Evolutionary conservation across 2,888 invertebrate species (phyloP), one percentile per base, ranked within the genome.

Genomic region (Aleiodes alternator): DNA sequence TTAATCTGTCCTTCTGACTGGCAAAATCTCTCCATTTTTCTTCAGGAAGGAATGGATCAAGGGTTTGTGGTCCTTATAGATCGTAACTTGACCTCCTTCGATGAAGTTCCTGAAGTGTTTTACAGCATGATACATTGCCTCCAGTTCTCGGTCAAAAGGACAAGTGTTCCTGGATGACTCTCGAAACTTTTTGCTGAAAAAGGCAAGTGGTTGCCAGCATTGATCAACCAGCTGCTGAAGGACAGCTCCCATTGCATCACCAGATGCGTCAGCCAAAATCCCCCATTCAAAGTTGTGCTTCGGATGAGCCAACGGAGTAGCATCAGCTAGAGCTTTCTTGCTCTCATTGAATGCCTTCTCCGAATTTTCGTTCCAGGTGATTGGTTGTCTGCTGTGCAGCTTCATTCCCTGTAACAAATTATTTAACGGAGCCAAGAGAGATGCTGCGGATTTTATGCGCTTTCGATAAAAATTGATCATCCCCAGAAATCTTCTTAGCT

Each of bases 11-110:
- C n/a, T 4, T 6, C 34, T 61, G 38, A 9, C 61, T 38, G n/a
- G 38, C 14, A 38, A 11, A 34, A n/a, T 34, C 9, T 31, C 11
- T 8, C 11, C 34, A 9, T 8, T 31, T 34, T 14, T 11, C 16
- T 61, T 68, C 9, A 43, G 11, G 50, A 77, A 77, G 0, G 77
- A 74, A 64, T 56, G 69, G 0, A 48, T 48, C 14, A 77, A n/a
- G 2, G 75, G 75, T 29, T 77, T 75, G 16, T 75, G 69, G 38
- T 78, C 72, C 3, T 72, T 78, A 11, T n/a, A 23, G 4, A 74
- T 74, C 0, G 38, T 43, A 1, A 78, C 38, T 0, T 64, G 59
- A 4, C 75, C 56, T 12, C 69, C 76, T 51, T 78, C 76, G 0
- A 78, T 29, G 8, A 69, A n/a, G 8, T n/a, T 50, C 1, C 14